Percentiles rank a stretch among this genome's conserved stretches.
phyloP scores from a whole-genome alignment of 2,113 vertebrate species.

The Amazona vittata region DNA sequence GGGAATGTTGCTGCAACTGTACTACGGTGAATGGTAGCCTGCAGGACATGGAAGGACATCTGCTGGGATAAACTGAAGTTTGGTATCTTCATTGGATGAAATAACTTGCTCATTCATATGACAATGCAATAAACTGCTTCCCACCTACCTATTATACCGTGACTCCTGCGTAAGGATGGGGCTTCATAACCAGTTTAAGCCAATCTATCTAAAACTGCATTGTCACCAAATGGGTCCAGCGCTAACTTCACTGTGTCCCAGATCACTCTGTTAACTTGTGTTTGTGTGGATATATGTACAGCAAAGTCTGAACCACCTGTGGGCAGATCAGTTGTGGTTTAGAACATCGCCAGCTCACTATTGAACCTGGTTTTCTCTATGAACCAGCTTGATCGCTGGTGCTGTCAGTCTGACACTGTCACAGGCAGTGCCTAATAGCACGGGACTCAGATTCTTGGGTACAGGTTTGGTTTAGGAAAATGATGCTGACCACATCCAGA shows the following conservation, averaged over 20 bases:
- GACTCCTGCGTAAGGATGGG: not conserved
- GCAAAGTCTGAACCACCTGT: not conserved
- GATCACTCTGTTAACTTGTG: not conserved
- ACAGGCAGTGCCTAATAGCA: not conserved
- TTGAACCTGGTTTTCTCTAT: not conserved
- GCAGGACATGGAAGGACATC: not conserved
- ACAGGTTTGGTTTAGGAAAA: not conserved
- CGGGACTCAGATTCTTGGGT: not conserved
- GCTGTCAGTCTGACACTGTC: not conserved
- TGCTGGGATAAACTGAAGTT: not conserved
- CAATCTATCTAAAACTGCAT: not conserved
- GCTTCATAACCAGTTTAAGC: not conserved
- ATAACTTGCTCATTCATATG: not conserved
- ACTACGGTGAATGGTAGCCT: not conserved
- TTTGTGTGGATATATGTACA: not conserved
- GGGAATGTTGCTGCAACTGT: not conserved
- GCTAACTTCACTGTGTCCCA: not conserved
- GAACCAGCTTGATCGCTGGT: not conserved
- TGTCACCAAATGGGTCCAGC: not conserved
- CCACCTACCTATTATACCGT: not conserved
- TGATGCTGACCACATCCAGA: not conserved
- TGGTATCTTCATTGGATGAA: not conserved
- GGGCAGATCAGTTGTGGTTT: not conserved
- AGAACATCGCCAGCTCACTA: not conserved
- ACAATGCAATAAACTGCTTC: not conserved